These are phyloP conservation scores for Xenops minutus DNA, from an alignment of 2,797 vertebrate genomes.

Conservation along the genomic window DNA sequence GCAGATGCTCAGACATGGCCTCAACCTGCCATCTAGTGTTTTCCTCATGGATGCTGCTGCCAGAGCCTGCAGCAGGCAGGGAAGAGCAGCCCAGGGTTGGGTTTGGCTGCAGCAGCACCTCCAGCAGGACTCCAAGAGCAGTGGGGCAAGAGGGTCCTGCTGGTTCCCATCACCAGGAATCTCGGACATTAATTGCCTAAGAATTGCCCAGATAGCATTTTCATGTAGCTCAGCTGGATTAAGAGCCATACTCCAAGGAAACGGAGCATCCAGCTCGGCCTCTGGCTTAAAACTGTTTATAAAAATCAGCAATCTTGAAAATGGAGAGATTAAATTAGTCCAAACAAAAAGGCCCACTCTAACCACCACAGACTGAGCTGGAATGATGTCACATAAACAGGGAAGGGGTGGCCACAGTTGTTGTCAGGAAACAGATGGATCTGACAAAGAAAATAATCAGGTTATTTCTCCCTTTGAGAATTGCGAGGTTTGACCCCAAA, in stretches of 20 bases:
- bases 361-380: fast-evolving
- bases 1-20: neutral
- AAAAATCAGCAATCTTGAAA: neutral
- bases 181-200: fast-evolving
- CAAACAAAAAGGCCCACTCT: neutral
- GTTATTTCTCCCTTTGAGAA: neutral
- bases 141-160: neutral
- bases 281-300: neutral
- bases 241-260: neutral
- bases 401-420: neutral
- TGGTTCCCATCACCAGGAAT: neutral
- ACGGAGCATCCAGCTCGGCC: neutral
- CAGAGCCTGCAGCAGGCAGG: neutral
- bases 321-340: neutral
- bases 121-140: neutral
- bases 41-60: neutral
- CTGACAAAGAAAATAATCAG: neutral
- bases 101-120: neutral
- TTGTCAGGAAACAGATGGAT: neutral
- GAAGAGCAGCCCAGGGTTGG: fast-evolving
- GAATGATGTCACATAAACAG: neutral
- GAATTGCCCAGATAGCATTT: neutral
- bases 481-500: neutral
- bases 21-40: conserved; percentile 59
- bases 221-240: neutral